Evolutionary conservation across 2,888 invertebrate genomes (phyloP).

Genomic region (Drosophila yooni): DNA sequence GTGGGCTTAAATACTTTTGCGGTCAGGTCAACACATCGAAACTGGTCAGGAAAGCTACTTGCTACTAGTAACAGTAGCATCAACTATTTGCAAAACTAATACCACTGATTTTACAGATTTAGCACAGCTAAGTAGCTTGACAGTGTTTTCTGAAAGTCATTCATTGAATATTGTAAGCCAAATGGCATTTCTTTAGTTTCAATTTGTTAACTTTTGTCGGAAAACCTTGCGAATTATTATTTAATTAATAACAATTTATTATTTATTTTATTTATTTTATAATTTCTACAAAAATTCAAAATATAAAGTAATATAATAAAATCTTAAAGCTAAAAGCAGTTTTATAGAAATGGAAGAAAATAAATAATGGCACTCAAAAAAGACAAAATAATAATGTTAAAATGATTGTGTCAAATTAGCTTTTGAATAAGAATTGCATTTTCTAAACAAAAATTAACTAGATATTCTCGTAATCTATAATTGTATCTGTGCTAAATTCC

Average conservation of each 20-base stretch:
- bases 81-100: not conserved
- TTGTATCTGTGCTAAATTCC: not conserved
- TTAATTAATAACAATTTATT: no score
- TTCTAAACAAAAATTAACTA: not conserved
- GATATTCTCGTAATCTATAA: not conserved
- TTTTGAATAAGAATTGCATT: not conserved
- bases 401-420: not conserved
- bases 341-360: not conserved
- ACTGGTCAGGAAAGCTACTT: conserved; percentile 7
- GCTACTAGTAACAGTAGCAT: not conserved
- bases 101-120: not conserved
- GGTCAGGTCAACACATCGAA: conserved; percentile 50
- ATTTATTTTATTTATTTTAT: no score
- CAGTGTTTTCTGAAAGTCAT: not conserved
- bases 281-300: not conserved
- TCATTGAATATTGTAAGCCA: not conserved
- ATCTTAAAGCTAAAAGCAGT: not conserved
- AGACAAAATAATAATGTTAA: not conserved
- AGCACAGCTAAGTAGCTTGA: not conserved
- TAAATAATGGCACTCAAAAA: not conserved
- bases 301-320: not conserved
- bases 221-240: not conserved
- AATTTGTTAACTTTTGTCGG: not conserved
- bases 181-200: not conserved
- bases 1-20: conserved; percentile 71